Evolutionary conservation across 2,113 vertebrate species (phyloP).

Genomic region (Ursus arctos): DNA sequence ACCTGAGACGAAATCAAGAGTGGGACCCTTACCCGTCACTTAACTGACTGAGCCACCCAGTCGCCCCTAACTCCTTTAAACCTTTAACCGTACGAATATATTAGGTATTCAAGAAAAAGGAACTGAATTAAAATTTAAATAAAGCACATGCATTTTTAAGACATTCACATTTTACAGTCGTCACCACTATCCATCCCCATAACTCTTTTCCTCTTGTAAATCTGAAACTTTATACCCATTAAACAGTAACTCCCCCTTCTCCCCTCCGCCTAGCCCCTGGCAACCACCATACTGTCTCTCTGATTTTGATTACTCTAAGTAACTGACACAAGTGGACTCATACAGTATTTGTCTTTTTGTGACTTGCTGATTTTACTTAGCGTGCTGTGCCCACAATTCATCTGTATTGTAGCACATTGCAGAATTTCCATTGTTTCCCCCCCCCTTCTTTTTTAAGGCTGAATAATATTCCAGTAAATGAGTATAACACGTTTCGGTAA

Average conservation of each 20-base stretch:
- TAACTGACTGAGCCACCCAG: too few species aligned
- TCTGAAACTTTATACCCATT: neutral
- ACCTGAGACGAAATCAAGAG: too few species aligned
- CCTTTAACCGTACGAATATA: neutral
- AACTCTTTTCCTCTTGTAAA: neutral
- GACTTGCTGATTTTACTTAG: neutral
- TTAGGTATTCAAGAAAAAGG: constrained; percentile 53
- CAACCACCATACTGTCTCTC: neutral
- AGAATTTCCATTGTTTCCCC: neutral
- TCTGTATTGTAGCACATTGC: neutral
- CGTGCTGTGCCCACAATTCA: neutral
- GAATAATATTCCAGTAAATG: neutral
- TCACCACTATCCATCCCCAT: neutral
- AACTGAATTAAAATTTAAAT: neutral
- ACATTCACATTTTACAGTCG: neutral
- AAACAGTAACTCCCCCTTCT: neutral
- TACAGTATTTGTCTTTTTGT: neutral
- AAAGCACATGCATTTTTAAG: neutral
- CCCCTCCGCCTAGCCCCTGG: neutral
- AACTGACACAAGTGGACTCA: neutral
- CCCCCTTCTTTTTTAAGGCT: neutral
- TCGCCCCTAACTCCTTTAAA: neutral
- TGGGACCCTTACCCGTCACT: too few species aligned
- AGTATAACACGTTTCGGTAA: neutral
- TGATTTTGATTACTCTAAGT: neutral